These are phyloP conservation scores for Neotoma lepida DNA, from an alignment of 2,113 vertebrate genomes.

Conservation along the genomic window DNA sequence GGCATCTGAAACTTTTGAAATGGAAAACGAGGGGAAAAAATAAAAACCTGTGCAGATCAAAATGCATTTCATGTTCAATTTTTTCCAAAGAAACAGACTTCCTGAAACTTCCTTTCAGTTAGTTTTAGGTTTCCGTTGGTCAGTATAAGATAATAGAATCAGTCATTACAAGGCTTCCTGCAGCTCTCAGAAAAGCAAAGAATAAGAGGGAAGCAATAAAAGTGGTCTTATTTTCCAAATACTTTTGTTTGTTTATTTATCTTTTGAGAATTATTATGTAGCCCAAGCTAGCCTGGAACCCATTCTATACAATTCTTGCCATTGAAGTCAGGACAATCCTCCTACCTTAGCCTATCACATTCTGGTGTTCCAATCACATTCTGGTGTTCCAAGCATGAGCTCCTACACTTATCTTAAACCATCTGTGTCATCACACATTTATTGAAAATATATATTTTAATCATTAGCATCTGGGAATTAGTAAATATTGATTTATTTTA, in stretches of 20 bases:
- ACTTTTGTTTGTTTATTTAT: not conserved
- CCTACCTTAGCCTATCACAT: not conserved
- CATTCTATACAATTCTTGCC: not conserved
- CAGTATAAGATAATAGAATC: not conserved
- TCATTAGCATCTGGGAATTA: not conserved
- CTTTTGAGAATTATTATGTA: not conserved
- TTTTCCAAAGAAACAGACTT: slow-evolving; percentile 67
- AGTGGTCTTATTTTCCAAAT: not conserved
- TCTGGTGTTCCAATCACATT: no score
- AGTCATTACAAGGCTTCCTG: not conserved
- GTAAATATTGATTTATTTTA: not conserved
- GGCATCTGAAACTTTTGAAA: slow-evolving; percentile 73
- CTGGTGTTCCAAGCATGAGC: no score
- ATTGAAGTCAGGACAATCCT: fast-evolving
- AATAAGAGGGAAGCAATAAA: not conserved
- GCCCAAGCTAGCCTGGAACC: not conserved
- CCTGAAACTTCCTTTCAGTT: slow-evolving; percentile 72
- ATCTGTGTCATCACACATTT: not conserved
- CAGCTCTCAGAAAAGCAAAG: not conserved
- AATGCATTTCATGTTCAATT: slow-evolving; percentile 75
- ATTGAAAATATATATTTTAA: not conserved
- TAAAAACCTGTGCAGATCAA: slow-evolving; percentile 68
- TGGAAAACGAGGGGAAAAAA: slow-evolving; percentile 65
- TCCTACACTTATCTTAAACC: not conserved
- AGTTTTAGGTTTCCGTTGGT: slow-evolving; percentile 41